A percentile compares a stretch with the other conserved stretches of the same genome.
phyloP scores from a whole-genome alignment of 2,888 invertebrate species.

The Beris morrisii region DNA sequence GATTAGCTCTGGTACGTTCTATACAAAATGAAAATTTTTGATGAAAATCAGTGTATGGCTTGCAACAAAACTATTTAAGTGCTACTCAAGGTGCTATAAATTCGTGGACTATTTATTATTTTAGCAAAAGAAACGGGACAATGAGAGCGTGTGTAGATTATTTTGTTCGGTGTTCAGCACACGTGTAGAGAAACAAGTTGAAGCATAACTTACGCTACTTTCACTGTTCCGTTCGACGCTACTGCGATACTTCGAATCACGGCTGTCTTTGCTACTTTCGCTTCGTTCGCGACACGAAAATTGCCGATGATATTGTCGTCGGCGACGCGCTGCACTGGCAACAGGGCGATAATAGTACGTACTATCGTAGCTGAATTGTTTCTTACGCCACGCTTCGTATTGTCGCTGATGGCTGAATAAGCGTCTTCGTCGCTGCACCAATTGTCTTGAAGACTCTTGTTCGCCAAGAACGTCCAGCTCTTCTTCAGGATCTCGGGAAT shows the following conservation, averaged over 20 bases:
- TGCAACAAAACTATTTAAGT: too few species aligned
- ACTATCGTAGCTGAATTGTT: constrained; percentile 55
- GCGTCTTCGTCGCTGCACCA: constrained; percentile 51
- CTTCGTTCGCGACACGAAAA: constrained; percentile 53
- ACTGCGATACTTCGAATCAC: constrained; percentile 45
- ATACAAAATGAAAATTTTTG: too few species aligned
- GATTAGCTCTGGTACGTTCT: too few species aligned
- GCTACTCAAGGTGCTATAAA: too few species aligned
- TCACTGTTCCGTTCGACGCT: constrained; percentile 35
- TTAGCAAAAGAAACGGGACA: too few species aligned
- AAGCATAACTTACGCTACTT: constrained; percentile 42
- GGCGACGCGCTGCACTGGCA: constrained; percentile 48
- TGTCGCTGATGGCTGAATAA: constrained; percentile 55
- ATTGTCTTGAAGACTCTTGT: constrained; percentile 49
- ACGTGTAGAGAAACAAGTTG: not conserved
- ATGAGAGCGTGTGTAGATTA: too few species aligned
- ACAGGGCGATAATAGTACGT: constrained; percentile 51
- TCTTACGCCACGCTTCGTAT: constrained; percentile 55
- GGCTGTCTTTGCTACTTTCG: constrained; percentile 52
- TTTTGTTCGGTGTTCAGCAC: not conserved
- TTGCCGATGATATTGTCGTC: constrained; percentile 53
- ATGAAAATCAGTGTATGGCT: too few species aligned
- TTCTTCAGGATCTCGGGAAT: constrained; percentile 38
- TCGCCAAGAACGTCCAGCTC: constrained; percentile 42
- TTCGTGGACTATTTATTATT: too few species aligned